Percentiles rank a stretch among this genome's conserved stretches.
phyloP scores from a whole-genome alignment of 2,888 invertebrate species.

The Drosophila limbata region DNA sequence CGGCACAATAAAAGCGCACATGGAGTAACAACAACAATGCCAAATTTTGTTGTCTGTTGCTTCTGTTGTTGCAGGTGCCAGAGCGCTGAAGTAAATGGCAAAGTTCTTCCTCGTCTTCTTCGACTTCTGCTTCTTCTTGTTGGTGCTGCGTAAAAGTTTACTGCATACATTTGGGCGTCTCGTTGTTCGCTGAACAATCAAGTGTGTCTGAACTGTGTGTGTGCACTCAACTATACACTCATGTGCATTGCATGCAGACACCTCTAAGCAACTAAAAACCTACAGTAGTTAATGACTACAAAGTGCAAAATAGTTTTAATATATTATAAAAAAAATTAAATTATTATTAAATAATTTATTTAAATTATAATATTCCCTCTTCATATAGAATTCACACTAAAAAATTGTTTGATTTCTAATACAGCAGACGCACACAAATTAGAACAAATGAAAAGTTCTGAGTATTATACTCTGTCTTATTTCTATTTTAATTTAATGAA shows the following conservation, averaged over 20 bases:
- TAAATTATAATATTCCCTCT: no score
- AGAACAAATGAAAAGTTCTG: no score
- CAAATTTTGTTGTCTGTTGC: constrained; percentile 51
- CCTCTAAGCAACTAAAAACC: not conserved
- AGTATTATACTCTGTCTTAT: no score
- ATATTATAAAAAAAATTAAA: no score
- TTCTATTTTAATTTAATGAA: no score
- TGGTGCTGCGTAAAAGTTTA: constrained; percentile 60
- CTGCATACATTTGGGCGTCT: constrained; percentile 60
- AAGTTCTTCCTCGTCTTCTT: constrained; percentile 28
- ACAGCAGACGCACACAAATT: no score
- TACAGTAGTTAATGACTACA: constrained; percentile 19
- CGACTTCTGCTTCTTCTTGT: not conserved
- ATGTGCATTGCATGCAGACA: constrained; percentile 18
- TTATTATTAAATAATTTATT: no score
- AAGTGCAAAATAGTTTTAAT: not conserved
- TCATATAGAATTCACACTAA: no score
- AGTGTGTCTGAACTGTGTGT: not conserved
- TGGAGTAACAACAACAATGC: constrained; percentile 29
- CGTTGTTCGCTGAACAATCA: constrained; percentile 13
- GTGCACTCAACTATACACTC: constrained; percentile 18
- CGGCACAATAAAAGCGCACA: constrained; percentile 54
- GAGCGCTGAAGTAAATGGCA: constrained; percentile 45
- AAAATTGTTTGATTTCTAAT: no score
- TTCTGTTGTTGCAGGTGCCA: constrained; percentile 56